phyloP scores from a whole-genome alignment of 2,888 invertebrate species.

The Chirona hameri region DNA sequence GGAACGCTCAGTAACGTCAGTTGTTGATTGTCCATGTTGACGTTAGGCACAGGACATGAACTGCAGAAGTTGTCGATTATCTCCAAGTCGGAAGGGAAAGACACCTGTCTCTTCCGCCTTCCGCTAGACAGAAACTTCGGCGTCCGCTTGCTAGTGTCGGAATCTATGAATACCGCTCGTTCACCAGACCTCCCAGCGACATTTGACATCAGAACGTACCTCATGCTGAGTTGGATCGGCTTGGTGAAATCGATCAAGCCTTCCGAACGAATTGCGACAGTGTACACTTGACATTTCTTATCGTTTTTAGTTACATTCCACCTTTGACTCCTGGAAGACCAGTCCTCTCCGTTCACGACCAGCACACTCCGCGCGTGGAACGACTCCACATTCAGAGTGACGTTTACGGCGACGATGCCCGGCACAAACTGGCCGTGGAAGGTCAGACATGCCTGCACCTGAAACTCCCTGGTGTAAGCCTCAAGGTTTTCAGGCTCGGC shows the following conservation, averaged over 20 bases:
- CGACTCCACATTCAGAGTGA: not conserved
- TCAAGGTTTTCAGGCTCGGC: conserved; percentile 33
- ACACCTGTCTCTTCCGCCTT: not conserved
- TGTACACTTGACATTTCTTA: no score
- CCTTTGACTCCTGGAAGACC: no score
- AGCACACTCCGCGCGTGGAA: not conserved
- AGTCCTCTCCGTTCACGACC: not conserved
- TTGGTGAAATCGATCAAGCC: not conserved
- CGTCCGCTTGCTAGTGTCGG: not conserved
- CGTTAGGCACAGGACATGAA: conserved; percentile 39
- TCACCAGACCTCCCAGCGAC: not conserved
- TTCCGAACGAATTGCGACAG: not conserved
- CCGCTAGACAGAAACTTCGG: no score
- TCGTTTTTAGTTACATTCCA: no score
- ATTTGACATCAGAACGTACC: not conserved
- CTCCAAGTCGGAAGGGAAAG: not conserved
- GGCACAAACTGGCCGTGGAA: conserved; percentile 39
- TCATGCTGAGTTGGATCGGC: conserved; percentile 1
- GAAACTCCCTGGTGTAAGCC: conserved; percentile 39
- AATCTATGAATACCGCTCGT: not conserved
- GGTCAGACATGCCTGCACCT: conserved; percentile 41
- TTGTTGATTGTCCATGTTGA: conserved; percentile 33
- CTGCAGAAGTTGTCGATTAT: conserved; percentile 39
- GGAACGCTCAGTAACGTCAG: conserved; percentile 39
- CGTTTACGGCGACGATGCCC: not conserved